Evolutionary conservation across 2,888 invertebrate genomes (phyloP).

Genomic region (Lithosia quadra): DNA sequence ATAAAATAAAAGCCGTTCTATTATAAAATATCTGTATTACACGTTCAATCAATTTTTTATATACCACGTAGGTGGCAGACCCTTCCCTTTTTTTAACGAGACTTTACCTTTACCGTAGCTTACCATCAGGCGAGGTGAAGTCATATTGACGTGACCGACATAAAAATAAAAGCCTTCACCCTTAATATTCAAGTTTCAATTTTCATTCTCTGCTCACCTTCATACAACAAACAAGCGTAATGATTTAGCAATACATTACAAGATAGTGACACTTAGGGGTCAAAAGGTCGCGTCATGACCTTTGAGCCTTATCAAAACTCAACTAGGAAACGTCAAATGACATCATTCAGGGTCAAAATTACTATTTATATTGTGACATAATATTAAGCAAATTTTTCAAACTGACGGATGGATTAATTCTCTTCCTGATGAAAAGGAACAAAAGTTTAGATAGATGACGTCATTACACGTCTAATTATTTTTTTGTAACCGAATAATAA

Average conservation of each 20-base stretch:
- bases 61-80: too few species aligned
- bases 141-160: background rate
- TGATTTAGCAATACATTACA: slow-evolving; percentile 7
- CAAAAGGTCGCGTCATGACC: slow-evolving; percentile 15
- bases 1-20: too few species aligned
- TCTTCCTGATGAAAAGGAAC: background rate
- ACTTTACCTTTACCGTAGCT: too few species aligned
- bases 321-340: slow-evolving; percentile 17
- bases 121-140: too few species aligned
- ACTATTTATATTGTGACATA: slow-evolving; percentile 13
- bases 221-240: slow-evolving; percentile 9
- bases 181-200: background rate
- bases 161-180: background rate
- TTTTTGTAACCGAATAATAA: too few species aligned
- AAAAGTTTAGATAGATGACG: too few species aligned
- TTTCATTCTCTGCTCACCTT: background rate
- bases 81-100: too few species aligned
- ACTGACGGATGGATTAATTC: background rate
- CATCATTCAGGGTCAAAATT: slow-evolving; percentile 14
- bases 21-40: too few species aligned
- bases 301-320: slow-evolving; percentile 19
- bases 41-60: too few species aligned
- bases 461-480: too few species aligned
- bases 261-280: slow-evolving; percentile 7
- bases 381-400: slow-evolving; percentile 19